A percentile compares a stretch with the other conserved stretches of the same genome.
Conservation (phyloP, 1,140 invertebrate species). For the Wiebesia pumilae region DNA sequence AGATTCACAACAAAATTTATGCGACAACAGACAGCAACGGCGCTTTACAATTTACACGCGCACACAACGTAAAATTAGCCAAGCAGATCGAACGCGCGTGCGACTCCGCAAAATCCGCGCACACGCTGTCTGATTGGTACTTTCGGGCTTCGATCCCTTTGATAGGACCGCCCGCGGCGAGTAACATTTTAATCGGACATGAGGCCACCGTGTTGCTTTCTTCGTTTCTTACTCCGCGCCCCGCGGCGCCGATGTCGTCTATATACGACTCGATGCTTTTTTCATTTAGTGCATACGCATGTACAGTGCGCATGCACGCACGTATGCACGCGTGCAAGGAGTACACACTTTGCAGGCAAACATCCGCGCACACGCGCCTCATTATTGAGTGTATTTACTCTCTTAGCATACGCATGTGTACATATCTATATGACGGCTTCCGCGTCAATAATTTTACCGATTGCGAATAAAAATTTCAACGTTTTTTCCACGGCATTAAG, state of each 20-base stretch:
- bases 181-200: slow-evolving; percentile 63
- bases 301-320: neutral
- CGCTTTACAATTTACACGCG: slow-evolving; percentile 42
- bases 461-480: neutral
- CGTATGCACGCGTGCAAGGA: neutral
- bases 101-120: slow-evolving; percentile 1
- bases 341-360: neutral
- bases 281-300: neutral
- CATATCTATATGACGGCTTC: neutral
- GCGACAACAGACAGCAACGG: neutral
- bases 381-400: too few relatives aligned
- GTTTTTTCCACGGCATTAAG: neutral
- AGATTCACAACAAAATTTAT: slow-evolving; percentile 28
- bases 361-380: too few relatives aligned
- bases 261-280: neutral
- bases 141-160: slow-evolving; percentile 55
- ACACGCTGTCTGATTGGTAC: slow-evolving; percentile 58
- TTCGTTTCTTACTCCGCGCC: slow-evolving; percentile 40
- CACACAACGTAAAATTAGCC: slow-evolving; percentile 40
- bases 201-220: slow-evolving; percentile 57
- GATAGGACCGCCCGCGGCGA: slow-evolving; percentile 64
- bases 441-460: too few relatives aligned
- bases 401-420: too few relatives aligned
- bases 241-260: neutral
- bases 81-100: neutral